Evolutionary conservation across 2,888 invertebrate genomes (phyloP).

Genomic region (Acholoe squamosa): DNA sequence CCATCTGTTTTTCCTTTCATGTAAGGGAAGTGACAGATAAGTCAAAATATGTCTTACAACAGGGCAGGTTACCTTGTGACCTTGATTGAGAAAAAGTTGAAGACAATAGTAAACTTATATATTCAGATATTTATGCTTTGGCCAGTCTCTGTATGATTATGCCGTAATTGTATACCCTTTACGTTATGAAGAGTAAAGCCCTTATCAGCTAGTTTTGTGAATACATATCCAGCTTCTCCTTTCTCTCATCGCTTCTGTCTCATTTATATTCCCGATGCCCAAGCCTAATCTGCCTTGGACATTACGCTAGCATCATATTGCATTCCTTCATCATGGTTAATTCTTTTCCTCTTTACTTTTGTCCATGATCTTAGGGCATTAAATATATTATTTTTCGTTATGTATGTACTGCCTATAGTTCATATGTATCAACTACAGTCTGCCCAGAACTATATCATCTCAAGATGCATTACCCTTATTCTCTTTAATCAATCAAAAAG

Average conservation of each 20-base stretch:
- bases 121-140: too few relatives aligned
- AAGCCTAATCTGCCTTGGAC: neutral
- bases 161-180: too few relatives aligned
- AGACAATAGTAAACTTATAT: too few relatives aligned
- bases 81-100: too few relatives aligned
- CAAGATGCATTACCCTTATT: too few relatives aligned
- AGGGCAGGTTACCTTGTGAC: too few relatives aligned
- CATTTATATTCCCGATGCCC: neutral
- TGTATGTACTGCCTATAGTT: slow-evolving; percentile 40
- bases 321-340: slow-evolving; percentile 19
- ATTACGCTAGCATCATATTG: neutral
- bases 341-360: neutral
- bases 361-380: neutral
- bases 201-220: too few relatives aligned
- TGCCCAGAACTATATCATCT: neutral
- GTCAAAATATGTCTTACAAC: too few relatives aligned
- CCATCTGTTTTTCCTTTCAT: too few relatives aligned
- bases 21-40: too few relatives aligned
- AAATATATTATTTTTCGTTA: neutral
- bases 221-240: slow-evolving; percentile 13
- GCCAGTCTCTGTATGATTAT: too few relatives aligned
- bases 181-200: neutral
- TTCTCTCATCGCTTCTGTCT: neutral
- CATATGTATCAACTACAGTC: neutral
- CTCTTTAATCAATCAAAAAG: too few relatives aligned